Evolutionary conservation across 2,797 vertebrate genomes (phyloP), one percentile per base, ranked within the genome.

Genomic region (Geotrypetes seraphini): DNA sequence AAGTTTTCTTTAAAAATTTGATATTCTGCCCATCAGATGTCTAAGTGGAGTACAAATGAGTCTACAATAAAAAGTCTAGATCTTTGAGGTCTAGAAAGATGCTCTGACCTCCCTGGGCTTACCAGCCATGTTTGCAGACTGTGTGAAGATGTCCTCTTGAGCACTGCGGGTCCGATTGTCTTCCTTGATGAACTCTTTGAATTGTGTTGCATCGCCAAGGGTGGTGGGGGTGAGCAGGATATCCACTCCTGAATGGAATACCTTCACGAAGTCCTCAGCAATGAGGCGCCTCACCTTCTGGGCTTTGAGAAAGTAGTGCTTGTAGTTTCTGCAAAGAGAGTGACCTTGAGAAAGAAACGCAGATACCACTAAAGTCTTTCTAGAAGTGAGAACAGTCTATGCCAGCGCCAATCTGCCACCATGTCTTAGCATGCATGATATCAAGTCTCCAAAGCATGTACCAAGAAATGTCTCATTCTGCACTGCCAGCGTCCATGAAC

Each of bases 61-160:
- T n/a, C n/a, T n/a, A n/a, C n/a, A n/a, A n/a, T n/a, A n/a, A n/a
- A n/a, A n/a, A n/a, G n/a, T n/a, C n/a, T n/a, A n/a, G n/a, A n/a
- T n/a, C n/a, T n/a, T n/a, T n/a, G n/a, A n/a, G n/a, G n/a, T n/a
- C n/a, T n/a, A n/a, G n/a, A n/a, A n/a, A n/a, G n/a, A n/a, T n/a
- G n/a, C n/a, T n/a, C n/a, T n/a, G n/a, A n/a, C n/a, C n/a, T n/a
- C n/a, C n/a, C n/a, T 3, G 11, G 39, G 4, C 61, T 50, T 47
- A 97, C 96, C 96, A 73, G 96, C 92, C 71, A 96, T 79, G 66
- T 99, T 98, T 45, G 71, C 90, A 14, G 92, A 82, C 54, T 96
- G 91, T 1, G 96, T 97, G 20, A 99, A 88, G 47, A 98, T 42
- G 25, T 99, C 96, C 32, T 88, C 89, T 64, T 98, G 89, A 0